phyloP scores from a whole-genome alignment of 2,888 invertebrate genomes.

The Antitype chi region DNA sequence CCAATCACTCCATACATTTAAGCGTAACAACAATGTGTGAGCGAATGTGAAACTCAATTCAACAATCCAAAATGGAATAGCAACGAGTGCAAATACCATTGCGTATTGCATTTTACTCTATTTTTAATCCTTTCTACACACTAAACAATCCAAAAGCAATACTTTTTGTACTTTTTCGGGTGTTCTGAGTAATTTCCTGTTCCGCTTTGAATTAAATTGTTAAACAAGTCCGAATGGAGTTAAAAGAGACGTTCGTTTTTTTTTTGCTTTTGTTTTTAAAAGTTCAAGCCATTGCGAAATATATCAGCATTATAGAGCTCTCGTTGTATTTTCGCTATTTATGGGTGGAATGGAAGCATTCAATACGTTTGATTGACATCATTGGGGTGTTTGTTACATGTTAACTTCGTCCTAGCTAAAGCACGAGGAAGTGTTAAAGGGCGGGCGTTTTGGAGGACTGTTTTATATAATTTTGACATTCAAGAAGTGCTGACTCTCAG shows the following conservation, averaged over 20 bases:
- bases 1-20: neutral
- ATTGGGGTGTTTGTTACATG: no score
- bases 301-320: neutral
- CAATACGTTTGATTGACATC: neutral
- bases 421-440: no score
- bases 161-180: constrained; percentile 12
- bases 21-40: constrained; percentile 18
- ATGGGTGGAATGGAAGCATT: neutral
- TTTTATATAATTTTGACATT: no score
- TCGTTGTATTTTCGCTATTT: neutral
- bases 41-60: constrained; percentile 31
- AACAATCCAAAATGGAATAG: constrained; percentile 14
- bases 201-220: constrained; percentile 38
- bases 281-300: neutral
- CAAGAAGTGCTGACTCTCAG: no score
- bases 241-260: neutral
- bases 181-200: constrained; percentile 17
- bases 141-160: constrained; percentile 36
- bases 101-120: constrained; percentile 12
- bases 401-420: no score
- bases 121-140: constrained; percentile 18
- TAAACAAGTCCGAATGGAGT: constrained; percentile 10
- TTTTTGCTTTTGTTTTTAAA: neutral
- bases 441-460: no score
- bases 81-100: constrained; percentile 8